Percentiles rank a stretch among this genome's conserved stretches.
Conservation (phyloP, 2,113 vertebrate genomes). For the Crotophaga sulcirostris region DNA sequence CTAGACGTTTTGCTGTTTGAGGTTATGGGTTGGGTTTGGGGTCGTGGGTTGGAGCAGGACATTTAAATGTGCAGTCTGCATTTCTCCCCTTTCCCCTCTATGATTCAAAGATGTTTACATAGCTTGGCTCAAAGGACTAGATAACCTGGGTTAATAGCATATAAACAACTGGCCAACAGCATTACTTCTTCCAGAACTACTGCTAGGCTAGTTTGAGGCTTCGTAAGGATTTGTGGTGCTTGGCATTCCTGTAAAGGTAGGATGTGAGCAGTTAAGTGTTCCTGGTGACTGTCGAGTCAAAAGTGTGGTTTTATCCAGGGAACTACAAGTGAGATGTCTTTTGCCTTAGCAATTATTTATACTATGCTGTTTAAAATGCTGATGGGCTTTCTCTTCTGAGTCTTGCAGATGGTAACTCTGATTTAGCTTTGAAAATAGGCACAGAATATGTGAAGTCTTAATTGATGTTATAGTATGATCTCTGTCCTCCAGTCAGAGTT, state of each 20-base stretch:
- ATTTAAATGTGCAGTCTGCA: fast-evolving
- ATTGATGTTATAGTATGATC: not conserved
- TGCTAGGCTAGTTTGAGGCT: not conserved
- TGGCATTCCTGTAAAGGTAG: not conserved
- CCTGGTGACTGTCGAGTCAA: not conserved
- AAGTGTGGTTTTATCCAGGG: not conserved
- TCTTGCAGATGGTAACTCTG: not conserved
- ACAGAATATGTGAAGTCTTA: not conserved
- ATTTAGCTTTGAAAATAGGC: not conserved
- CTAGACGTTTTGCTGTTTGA: not conserved
- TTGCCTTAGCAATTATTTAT: not conserved
- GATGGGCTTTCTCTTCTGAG: not conserved
- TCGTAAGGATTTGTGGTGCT: not conserved
- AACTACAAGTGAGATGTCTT: not conserved
- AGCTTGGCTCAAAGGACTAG: not conserved
- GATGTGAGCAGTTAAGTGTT: not conserved
- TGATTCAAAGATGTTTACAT: not conserved
- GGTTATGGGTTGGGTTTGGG: not conserved
- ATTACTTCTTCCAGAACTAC: not conserved
- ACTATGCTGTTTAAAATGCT: not conserved
- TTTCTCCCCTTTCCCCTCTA: not conserved
- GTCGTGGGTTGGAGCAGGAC: not conserved
- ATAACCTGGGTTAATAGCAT: not conserved
- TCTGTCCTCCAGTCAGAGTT: not conserved
- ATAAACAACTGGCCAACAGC: not conserved